Evolutionary conservation across 2,113 vertebrate species (phyloP).

Genomic region (Pipa parva): DNA sequence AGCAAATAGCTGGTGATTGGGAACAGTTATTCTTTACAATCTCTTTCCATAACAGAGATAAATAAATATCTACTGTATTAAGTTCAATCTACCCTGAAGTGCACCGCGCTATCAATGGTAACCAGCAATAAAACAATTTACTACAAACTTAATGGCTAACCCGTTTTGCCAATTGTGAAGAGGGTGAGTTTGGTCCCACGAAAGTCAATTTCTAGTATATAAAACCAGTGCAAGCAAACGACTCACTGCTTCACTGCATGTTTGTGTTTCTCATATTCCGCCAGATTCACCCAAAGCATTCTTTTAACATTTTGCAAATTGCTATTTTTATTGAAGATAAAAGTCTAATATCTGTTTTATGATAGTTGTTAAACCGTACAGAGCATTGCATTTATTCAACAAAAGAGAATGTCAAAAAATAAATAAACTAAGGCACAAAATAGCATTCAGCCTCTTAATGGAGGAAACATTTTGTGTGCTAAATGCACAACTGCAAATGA

Average conservation of each 20-base stretch:
- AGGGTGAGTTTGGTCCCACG: not conserved
- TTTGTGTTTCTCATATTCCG: not conserved
- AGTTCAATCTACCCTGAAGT: constrained; percentile 36
- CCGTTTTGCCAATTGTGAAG: constrained; percentile 13
- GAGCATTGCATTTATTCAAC: not conserved
- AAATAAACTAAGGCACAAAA: too few species aligned
- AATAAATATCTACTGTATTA: constrained; percentile 35
- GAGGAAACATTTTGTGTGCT: too few species aligned
- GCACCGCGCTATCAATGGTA: constrained; percentile 29
- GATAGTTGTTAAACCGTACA: constrained; percentile 14
- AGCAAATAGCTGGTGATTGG: not conserved
- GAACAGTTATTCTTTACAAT: constrained; percentile 21
- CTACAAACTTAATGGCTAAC: constrained; percentile 21
- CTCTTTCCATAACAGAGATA: constrained; percentile 13
- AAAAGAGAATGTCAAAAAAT: not conserved
- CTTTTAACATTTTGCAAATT: constrained; percentile 27
- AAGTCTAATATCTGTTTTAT: constrained; percentile 37
- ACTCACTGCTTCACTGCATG: constrained; percentile 2
- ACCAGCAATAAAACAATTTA: constrained; percentile 26
- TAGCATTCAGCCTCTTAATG: too few species aligned
- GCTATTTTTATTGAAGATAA: constrained; percentile 39
- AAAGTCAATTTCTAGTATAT: not conserved
- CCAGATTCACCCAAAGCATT: not conserved
- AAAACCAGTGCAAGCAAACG: not conserved
- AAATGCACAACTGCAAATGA: too few species aligned